A percentile compares a stretch with the other conserved stretches of the same genome.
Conservation (phyloP, 2,113 vertebrate genomes). For the Ahaetulla prasina region DNA sequence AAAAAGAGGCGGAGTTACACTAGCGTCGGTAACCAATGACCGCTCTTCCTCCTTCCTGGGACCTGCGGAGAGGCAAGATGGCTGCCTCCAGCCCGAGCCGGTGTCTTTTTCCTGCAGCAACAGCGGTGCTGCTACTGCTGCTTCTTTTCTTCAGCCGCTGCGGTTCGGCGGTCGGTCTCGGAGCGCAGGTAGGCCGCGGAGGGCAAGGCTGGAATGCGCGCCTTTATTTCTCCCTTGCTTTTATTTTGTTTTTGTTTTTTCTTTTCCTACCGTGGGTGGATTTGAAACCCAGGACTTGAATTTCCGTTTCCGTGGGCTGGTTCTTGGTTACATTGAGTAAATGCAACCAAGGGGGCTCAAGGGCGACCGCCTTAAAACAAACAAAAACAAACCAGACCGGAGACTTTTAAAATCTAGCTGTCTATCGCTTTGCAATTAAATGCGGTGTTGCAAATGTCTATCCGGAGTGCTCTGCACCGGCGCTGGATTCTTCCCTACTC, state of each 20-base stretch:
- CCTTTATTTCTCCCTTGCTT: background rate
- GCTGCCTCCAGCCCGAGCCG: rapidly evolving
- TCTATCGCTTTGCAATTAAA: background rate
- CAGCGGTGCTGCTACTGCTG: rapidly evolving
- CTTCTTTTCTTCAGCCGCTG: slow-evolving; percentile 22
- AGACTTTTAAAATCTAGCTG: background rate
- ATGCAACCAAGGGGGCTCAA: background rate
- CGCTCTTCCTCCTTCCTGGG: background rate
- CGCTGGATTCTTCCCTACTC: background rate
- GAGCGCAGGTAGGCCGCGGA: slow-evolving; percentile 41
- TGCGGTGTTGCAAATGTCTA: background rate
- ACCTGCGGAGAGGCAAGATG: slow-evolving; percentile 12
- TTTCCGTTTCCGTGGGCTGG: background rate
- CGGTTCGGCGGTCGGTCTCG: background rate
- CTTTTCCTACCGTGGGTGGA: background rate
- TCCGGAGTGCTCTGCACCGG: background rate
- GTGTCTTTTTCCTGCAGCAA: rapidly evolving
- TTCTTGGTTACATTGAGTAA: background rate
- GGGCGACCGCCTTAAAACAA: background rate
- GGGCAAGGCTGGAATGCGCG: too few relatives aligned
- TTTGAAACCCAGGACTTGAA: background rate
- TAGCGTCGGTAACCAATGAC: background rate
- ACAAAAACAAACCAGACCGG: too few relatives aligned
- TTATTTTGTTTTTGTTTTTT: too few relatives aligned
- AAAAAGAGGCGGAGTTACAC: background rate